Evolutionary conservation across 2,888 invertebrate genomes (phyloP).

Genomic region (Stegophylla sp.): DNA sequence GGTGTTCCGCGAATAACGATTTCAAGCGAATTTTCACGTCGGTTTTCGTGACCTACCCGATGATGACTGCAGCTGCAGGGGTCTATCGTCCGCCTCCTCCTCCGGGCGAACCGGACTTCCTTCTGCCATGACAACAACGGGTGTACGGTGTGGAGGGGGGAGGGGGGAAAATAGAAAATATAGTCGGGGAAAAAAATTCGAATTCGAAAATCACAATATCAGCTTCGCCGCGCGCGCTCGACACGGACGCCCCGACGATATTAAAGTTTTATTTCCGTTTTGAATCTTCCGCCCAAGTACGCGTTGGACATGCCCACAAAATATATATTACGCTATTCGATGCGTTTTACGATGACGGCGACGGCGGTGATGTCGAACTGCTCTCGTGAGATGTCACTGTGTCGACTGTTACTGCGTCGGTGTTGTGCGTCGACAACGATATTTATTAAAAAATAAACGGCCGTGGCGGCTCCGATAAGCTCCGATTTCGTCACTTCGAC

Average conservation of each 20-base stretch:
- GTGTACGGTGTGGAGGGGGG: no score
- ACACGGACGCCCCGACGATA: neutral
- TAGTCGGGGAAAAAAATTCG: no score
- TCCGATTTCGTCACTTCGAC: no score
- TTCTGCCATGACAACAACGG: no score
- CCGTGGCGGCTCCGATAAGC: no score
- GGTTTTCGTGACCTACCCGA: no score
- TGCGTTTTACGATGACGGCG: neutral
- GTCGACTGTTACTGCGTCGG: neutral
- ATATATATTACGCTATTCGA: neutral
- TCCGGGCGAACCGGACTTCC: neutral
- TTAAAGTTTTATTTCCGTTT: constrained; percentile 49
- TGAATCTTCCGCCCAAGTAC: constrained; percentile 49
- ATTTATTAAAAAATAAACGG: no score
- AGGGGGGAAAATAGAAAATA: no score
- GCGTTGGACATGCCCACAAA: constrained; percentile 49
- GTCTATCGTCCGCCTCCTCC: neutral
- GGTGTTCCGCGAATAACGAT: no score
- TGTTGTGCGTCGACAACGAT: neutral
- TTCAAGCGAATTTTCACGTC: no score
- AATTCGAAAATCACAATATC: no score
- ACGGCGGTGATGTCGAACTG: neutral
- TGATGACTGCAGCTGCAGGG: no score
- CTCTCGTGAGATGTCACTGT: neutral
- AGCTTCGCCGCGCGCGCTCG: neutral